Evolutionary conservation across 2,888 invertebrate genomes (phyloP).

Genomic region (Epistrophe grossulariae): DNA sequence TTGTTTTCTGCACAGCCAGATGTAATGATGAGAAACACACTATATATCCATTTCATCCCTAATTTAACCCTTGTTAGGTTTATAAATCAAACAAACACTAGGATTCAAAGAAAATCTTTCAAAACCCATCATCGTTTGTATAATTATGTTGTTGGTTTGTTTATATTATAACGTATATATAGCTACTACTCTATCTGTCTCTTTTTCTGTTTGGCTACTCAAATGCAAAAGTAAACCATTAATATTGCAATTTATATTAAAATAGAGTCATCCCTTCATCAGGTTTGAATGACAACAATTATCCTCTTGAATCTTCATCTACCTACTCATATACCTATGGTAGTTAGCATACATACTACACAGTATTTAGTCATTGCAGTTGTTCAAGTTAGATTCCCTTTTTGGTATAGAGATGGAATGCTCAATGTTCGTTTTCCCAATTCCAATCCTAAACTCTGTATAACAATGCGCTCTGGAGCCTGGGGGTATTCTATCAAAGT

Average conservation of each 20-base stretch:
- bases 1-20: not conserved
- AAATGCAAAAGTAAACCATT: conserved; percentile 14
- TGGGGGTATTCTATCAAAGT: conserved; percentile 61
- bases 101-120: conserved; percentile 25
- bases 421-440: conserved; percentile 24
- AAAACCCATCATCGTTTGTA: conserved; percentile 11
- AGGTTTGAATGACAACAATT: conserved; percentile 43
- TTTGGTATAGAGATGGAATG: conserved; percentile 1
- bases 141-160: not conserved
- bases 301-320: not conserved
- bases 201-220: not conserved
- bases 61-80: not conserved
- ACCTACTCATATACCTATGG: not conserved
- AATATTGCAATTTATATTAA: conserved; percentile 47
- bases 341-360: too few species aligned
- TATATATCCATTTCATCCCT: not conserved
- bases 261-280: not conserved
- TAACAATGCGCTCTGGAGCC: not conserved
- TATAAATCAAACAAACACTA: not conserved
- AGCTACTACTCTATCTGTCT: not conserved
- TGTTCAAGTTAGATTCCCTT: conserved; percentile 3
- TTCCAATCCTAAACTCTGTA: conserved; percentile 11
- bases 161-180: not conserved
- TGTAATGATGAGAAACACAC: not conserved
- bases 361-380: not conserved